Evolutionary conservation across 2,888 invertebrate genomes (phyloP), one percentile per base, ranked within the genome.

Genomic region (Hirtodrosophila alboralis): DNA sequence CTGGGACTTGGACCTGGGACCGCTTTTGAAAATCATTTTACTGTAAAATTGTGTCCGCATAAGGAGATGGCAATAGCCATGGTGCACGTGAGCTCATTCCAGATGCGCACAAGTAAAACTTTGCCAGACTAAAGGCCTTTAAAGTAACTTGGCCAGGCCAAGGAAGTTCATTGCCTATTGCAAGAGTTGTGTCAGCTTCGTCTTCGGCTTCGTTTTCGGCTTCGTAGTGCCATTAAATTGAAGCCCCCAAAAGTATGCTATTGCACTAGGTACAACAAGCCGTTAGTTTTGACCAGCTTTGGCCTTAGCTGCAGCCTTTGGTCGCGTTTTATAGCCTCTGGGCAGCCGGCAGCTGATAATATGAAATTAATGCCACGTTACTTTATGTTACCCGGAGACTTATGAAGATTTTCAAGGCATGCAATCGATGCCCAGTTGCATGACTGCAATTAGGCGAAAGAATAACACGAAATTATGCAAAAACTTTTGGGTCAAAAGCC

Each of bases 1-100:
- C n/a, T n/a, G n/a, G n/a, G n/a, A n/a, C n/a, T n/a, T n/a, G n/a
- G n/a, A n/a, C n/a, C n/a, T 47, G 47, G 57, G 53, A 61, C 38
- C 66, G 64, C 74, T 68, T 81, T 76, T 68, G 62, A 60, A 85
- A 83, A 83, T 83, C 74, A 79, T 83, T 83, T 85, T 51, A 64
- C 72, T 83, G 76, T 79, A 59, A 83, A 83, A 83, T 81, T 83
- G 75, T 83, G 79, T 83, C 60, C 83, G 80, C 77, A 67, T 57
- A 52, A 48, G 58, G 18, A 44, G 14, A 48, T 36, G 36, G 40
- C 30, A 28, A 12, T 21, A 1, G 30, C 40, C 7, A 14, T 30
- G 12, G 14, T 49, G 68, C 73, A 84, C 79, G 76, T 76, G 76
- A 78, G 73, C 73, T 72, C 71, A 79, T 75, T 76, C 71, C 53